Conservation (phyloP, 2,797 vertebrate genomes). For the Hafferia zeledoni region DNA sequence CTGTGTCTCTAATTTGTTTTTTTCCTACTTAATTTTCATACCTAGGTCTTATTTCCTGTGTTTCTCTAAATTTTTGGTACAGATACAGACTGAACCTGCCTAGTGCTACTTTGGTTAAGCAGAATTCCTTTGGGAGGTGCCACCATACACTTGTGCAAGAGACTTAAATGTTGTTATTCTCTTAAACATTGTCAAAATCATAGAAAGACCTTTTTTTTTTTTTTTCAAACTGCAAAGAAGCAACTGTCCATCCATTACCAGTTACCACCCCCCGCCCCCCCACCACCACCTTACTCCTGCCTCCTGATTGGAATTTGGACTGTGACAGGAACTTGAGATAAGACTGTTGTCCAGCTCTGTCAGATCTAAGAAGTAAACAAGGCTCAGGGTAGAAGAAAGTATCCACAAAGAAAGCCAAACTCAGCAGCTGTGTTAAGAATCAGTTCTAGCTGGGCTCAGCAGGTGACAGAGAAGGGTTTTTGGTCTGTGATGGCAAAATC, state of each 20-base stretch:
- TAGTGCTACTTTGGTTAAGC: not conserved
- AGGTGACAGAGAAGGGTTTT: not conserved
- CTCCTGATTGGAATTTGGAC: not conserved
- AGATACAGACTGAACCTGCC: not conserved
- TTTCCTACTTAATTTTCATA: not conserved
- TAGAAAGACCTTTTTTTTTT: not conserved
- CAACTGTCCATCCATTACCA: not conserved
- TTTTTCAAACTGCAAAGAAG: not conserved
- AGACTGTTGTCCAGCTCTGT: not conserved
- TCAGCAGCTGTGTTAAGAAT: not conserved
- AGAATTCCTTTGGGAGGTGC: not conserved
- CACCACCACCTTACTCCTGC: too few relatives aligned
- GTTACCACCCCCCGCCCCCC: too few relatives aligned
- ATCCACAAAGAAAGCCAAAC: not conserved
- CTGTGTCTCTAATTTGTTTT: not conserved
- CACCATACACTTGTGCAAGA: not conserved
- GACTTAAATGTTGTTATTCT: not conserved
- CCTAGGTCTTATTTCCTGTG: not conserved
- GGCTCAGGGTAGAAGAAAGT: not conserved
- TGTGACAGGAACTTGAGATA: not conserved
- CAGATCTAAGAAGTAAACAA: not conserved
- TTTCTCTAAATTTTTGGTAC: not conserved
- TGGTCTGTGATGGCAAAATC: not conserved
- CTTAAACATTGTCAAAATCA: not conserved
- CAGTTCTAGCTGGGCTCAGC: not conserved